Base-by-base conservation (phyloP, 2,888 invertebrate species). In the Byasa hedistus region DNA sequence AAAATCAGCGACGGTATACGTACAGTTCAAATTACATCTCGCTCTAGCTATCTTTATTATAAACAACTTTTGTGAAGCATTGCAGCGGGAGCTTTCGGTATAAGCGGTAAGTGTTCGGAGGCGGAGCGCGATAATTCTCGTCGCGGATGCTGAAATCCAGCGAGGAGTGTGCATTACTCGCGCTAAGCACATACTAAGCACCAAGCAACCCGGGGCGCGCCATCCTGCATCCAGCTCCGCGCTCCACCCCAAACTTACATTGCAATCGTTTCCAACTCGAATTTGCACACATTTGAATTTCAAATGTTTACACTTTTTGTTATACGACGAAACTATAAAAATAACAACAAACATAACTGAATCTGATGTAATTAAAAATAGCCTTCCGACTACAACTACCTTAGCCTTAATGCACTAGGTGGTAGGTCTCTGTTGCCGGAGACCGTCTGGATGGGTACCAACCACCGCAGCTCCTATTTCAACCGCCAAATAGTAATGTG, bases 121-220 rank as follows among this genome's bases (percentile, higher is more conserved):
- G 66, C 61, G 55, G 56, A 39, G 36, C 27, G 68, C 61, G 69
- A 70, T 72, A 69, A 71, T 71, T 65, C 68, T 55, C 63, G 61
- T 48, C 55, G 23, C 56, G 61, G 59, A 62, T 66, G 69, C 61
- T 59, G 60, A 59, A 62, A 69, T 68, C 61, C 57, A 23, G 52
- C 68, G 57, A 63, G 60, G 62, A 69, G 60, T 39, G 57, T 22
- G 64, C 69, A 68, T 69, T 66, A 68, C 60, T 64, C 60, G 60
- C 48, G 23, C 56, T 55, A 60, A 66, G 58, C 57, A 39, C 55
- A 59, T 27, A 27, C 61, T 48, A 36, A 65, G 36, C 48, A 44
- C 56, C 39, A 52, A n/a, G 39, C 44, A 12, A 44, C n/a, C n/a
- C n/a, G n/a, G n/a, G n/a, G n/a, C n/a, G 44, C 17, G 44, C 51